Conservation (phyloP, 2,888 invertebrate species). For the Thereva nobilitata region DNA sequence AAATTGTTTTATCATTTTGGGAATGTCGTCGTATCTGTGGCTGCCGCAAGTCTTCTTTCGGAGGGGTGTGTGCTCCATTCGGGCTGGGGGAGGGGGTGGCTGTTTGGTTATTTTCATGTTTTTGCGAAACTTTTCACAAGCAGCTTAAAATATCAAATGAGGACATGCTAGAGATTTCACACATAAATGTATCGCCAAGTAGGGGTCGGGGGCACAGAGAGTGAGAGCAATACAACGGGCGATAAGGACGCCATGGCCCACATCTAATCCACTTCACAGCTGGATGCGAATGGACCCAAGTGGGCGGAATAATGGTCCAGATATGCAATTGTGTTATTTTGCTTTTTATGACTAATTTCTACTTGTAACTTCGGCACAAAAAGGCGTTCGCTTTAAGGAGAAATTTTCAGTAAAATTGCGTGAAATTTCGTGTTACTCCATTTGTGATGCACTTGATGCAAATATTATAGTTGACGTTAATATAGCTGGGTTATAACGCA, state of each 20-base stretch:
- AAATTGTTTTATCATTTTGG: conserved; percentile 52
- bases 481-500: no score
- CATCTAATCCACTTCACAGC: conserved; percentile 26
- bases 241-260: background rate
- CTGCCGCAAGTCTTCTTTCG: conserved; percentile 44
- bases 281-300: conserved; percentile 18
- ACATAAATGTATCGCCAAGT: background rate
- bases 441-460: no score
- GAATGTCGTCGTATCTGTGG: conserved; percentile 45
- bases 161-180: conserved; percentile 16
- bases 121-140: conserved; percentile 14
- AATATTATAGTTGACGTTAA: no score
- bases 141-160: conserved; percentile 20
- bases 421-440: no score
- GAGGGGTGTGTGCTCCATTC: conserved; percentile 10
- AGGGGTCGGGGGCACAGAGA: background rate
- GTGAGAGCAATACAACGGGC: background rate
- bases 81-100: background rate
- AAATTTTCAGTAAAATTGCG: no score
- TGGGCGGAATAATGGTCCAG: background rate
- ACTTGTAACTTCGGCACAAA: no score
- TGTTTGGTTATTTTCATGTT: conserved; percentile 3
- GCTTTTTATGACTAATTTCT: no score
- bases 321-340: background rate
- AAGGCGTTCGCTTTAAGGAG: no score